These are phyloP conservation scores for Lomographa bimaculata DNA, from an alignment of 2,888 invertebrate genomes.

Conservation along the genomic window DNA sequence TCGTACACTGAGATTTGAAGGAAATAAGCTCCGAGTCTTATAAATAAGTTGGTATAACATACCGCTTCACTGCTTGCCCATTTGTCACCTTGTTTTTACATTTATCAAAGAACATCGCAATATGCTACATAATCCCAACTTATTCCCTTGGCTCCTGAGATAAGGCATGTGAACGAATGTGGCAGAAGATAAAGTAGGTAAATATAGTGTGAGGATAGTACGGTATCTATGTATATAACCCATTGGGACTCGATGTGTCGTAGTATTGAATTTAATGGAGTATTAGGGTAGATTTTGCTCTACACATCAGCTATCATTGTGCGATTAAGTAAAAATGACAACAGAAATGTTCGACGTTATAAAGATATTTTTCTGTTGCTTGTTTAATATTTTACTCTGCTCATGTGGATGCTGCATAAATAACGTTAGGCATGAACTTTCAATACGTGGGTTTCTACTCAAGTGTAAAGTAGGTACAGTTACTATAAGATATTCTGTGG, in stretches of 20 bases:
- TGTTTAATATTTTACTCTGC: too few relatives aligned
- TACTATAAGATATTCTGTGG: too few relatives aligned
- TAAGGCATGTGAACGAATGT: conserved; percentile 41
- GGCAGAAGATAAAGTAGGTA: conserved; percentile 39
- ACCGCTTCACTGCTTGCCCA: conserved; percentile 27
- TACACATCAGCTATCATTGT: conserved; percentile 15
- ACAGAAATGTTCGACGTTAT: too few relatives aligned
- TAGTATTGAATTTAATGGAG: conserved; percentile 22
- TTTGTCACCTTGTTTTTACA: conserved; percentile 45
- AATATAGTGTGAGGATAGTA: conserved; percentile 27
- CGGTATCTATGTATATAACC: conserved; percentile 17
- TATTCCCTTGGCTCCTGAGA: conserved; percentile 39
- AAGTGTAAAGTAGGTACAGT: too few relatives aligned
- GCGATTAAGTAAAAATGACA: too few relatives aligned
- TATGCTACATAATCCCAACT: conserved; percentile 42
- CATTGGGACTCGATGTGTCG: conserved; percentile 28
- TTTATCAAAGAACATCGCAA: conserved; percentile 39
- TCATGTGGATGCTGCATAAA: too few relatives aligned
- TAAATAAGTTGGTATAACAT: conserved; percentile 10
- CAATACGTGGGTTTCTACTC: too few relatives aligned
- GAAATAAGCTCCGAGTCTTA: conserved; percentile 12
- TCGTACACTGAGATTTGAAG: conserved; percentile 11
- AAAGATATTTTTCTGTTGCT: too few relatives aligned
- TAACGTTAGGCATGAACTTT: too few relatives aligned
- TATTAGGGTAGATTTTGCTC: conserved; percentile 21